A percentile compares a stretch with the other conserved stretches of the same genome.
Evolutionary conservation across 2,797 vertebrate genomes (phyloP).

Genomic region (Psittacula echo): DNA sequence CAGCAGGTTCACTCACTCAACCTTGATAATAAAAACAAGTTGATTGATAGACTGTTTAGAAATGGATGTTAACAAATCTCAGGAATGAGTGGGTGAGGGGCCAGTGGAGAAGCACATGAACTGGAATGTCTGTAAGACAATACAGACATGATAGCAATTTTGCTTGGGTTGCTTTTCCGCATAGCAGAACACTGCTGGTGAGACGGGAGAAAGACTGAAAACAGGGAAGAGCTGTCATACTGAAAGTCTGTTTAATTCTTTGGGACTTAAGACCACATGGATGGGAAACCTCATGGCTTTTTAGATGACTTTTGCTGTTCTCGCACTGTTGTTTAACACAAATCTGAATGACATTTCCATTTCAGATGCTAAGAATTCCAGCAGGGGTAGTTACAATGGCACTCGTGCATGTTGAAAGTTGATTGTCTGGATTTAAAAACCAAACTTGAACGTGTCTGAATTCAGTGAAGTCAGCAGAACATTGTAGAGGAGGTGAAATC

Average conservation of each 20-base stretch:
- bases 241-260: neutral
- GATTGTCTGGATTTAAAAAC: neutral
- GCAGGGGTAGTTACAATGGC: neutral
- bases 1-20: neutral
- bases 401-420: fast-evolving
- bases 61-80: neutral
- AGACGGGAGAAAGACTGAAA: neutral
- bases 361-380: neutral
- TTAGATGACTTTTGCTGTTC: neutral
- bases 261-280: neutral
- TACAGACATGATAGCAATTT: fast-evolving
- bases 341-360: neutral
- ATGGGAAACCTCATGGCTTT: neutral
- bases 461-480: neutral
- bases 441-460: neutral
- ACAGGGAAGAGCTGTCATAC: neutral
- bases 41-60: neutral
- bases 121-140: neutral
- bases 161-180: neutral
- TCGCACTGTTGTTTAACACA: neutral
- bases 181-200: neutral
- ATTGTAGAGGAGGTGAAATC: neutral
- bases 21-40: neutral
- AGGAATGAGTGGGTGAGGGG: fast-evolving
- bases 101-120: neutral